Evolutionary conservation across 2,797 vertebrate genomes (phyloP), one percentile per base, ranked within the genome.

Genomic region (Sitta carolinensis): DNA sequence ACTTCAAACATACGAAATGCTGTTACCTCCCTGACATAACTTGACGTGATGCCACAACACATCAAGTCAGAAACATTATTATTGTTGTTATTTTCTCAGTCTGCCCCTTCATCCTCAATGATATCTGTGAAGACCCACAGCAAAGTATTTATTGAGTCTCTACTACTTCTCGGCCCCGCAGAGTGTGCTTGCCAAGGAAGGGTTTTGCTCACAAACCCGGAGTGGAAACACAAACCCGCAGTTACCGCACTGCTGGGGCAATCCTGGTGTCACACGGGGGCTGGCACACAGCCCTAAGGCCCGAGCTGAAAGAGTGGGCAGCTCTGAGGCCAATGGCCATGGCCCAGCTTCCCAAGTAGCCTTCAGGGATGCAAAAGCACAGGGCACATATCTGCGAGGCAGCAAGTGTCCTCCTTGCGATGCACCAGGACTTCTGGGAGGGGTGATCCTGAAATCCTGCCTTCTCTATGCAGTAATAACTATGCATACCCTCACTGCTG

Each of bases 21-120:
- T 80, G 59, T 82, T 94, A 72, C 83, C 55, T 96, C 88, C 78
- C 76, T 63, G 91, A 95, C 94, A 95, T 57, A 84, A 90, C 89
- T 54, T 89, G 93, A 96, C 12, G 1, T 5, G 36, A 73, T 91
- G 91, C 79, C 79, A 74, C 70, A 67, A 74, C 42, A 66, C 66
- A 86, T 95, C 85, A 84, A 89, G 69, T 88, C 63, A 76, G 42
- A 81, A 93, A 45, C 58, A 30, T 79, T 50, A 88, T 63, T 76
- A 61, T 13, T 80, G 75, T 54, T 92, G 42, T 74, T 85, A 63
- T 57, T 87, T 93, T 91, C 85, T 38, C 85, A 84, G 82, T 30
- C 70, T 89, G 70, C 38, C 57, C 89, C 69, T 93, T 88, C 70
- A 77, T 83, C 57, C 61, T 78, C 88, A 57, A 4, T 50, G 80